Conservation (phyloP, 2,113 vertebrate genomes). For the Pogonocichla stellata region DNA sequence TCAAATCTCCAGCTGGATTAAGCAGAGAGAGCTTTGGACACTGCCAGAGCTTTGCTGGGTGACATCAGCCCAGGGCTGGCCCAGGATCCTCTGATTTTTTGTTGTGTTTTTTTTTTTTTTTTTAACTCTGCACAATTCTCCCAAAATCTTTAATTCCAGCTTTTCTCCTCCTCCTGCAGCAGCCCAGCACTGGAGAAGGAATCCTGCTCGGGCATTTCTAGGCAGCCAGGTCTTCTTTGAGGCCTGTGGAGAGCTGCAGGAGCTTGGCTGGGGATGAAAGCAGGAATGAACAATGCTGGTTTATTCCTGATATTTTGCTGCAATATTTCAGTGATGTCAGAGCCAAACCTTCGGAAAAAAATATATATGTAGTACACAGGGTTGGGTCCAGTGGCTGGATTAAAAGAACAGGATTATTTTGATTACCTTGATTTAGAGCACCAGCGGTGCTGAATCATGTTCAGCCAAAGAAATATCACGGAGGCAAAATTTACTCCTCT, state of each 20-base stretch:
- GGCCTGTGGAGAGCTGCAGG: slow-evolving; percentile 7
- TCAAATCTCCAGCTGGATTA: background rate
- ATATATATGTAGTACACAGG: background rate
- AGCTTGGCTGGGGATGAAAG: slow-evolving; percentile 48
- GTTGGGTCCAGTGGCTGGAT: background rate
- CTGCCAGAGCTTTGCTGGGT: background rate
- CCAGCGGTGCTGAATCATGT: background rate
- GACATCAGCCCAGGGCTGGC: background rate
- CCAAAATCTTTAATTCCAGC: background rate
- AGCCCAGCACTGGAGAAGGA: background rate
- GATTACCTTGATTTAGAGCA: slow-evolving; percentile 40
- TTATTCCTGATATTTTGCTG: slow-evolving; percentile 30
- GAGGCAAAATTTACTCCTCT: slow-evolving; percentile 51
- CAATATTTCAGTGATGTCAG: slow-evolving; percentile 36
- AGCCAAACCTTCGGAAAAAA: slow-evolving; percentile 8
- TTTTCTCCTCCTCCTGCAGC: background rate
- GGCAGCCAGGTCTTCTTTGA: background rate
- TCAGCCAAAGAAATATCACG: slow-evolving; percentile 52
- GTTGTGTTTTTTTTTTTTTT: background rate
- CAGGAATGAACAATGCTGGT: slow-evolving; percentile 6
- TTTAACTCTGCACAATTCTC: background rate
- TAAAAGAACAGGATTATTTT: slow-evolving; percentile 56
- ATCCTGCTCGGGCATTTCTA: background rate
- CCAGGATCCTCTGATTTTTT: background rate
- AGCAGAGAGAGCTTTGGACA: background rate